A percentile compares a stretch with the other conserved stretches of the same genome.
Evolutionary conservation across 1,140 invertebrate species (phyloP).

Genomic region (Trichoplusia ni): DNA sequence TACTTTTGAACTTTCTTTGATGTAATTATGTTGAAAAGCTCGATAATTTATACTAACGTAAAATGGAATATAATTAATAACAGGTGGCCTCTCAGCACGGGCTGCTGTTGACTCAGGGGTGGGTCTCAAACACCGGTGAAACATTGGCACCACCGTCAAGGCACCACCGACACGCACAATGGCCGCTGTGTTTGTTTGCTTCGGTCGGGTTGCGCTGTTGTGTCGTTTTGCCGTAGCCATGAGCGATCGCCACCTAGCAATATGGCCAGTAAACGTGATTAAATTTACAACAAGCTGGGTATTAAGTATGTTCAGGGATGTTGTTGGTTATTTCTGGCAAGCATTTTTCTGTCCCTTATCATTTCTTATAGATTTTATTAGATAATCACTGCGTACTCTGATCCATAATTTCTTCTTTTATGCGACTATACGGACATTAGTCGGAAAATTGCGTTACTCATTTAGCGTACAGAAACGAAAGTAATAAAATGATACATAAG

Average conservation of each 20-base stretch:
- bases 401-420: no score
- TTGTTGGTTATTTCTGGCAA: no score
- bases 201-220: conserved; percentile 46
- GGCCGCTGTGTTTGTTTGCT: conserved; percentile 55
- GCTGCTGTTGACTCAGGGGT: conserved; percentile 60
- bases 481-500: no score
- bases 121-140: conserved; percentile 56
- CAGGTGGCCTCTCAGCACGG: conserved; percentile 46
- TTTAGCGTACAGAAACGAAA: no score
- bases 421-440: no score
- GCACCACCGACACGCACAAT: conserved; percentile 61
- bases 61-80: conserved; percentile 43
- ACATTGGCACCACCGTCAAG: conserved; percentile 48
- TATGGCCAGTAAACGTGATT: conserved; percentile 61
- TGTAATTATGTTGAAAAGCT: no score
- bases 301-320: no score
- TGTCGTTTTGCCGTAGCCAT: conserved; percentile 31
- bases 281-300: conserved; percentile 61
- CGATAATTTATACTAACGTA: conserved; percentile 3
- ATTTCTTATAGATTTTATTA: no score
- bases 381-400: no score
- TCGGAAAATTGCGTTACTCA: no score
- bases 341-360: no score
- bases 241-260: conserved; percentile 52
- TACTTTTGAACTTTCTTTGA: no score